phyloP scores from a whole-genome alignment of 2,888 invertebrate genomes.

The Syrphus vitripennis region DNA sequence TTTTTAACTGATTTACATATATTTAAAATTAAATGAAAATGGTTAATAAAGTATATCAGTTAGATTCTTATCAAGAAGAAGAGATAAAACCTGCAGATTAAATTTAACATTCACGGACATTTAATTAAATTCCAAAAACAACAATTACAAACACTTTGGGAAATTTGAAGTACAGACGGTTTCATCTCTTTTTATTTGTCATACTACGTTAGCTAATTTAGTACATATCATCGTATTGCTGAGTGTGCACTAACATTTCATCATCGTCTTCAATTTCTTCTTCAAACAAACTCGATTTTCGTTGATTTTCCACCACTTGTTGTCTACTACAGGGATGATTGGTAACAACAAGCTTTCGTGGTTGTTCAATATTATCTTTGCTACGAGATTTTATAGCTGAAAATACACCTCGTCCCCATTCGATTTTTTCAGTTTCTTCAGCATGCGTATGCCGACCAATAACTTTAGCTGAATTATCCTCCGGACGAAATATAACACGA shows the following conservation, averaged over 20 bases:
- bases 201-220: neutral
- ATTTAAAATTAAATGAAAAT: neutral
- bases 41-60: neutral
- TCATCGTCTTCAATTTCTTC: neutral
- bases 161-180: neutral
- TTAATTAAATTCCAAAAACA: neutral
- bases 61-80: neutral
- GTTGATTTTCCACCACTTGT: neutral
- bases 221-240: neutral
- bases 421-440: conserved; percentile 76
- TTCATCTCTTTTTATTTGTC: neutral
- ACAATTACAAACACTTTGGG: neutral
- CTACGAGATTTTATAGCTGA: conserved; percentile 51
- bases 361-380: conserved; percentile 9
- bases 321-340: neutral
- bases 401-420: conserved; percentile 72
- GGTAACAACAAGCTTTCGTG: neutral
- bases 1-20: neutral
- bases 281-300: neutral
- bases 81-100: neutral
- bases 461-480: conserved; percentile 70
- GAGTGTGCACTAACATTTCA: neutral
- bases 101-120: no score
- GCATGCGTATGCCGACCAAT: conserved; percentile 76
- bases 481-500: conserved; percentile 74